phyloP scores from a whole-genome alignment of 1,140 invertebrate species.

The Chymomyza costata region DNA sequence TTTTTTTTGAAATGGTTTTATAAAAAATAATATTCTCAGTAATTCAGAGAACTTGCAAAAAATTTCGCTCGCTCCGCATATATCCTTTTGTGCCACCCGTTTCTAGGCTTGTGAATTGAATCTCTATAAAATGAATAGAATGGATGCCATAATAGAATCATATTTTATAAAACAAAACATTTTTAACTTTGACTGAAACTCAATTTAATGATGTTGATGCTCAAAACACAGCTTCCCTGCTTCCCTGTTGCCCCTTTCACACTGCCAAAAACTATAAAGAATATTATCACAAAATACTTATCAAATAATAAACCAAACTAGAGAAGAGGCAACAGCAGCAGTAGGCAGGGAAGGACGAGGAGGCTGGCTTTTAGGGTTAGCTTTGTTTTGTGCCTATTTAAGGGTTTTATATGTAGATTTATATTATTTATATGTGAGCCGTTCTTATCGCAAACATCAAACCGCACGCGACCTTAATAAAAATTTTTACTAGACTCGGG shows the following conservation, averaged over 20 bases:
- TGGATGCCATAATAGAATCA: no score
- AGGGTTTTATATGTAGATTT: constrained; percentile 32
- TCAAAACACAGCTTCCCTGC: background rate
- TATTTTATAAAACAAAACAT: constrained; percentile 23
- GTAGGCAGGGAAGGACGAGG: background rate
- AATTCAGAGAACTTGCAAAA: no score
- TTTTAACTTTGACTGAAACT: constrained; percentile 49
- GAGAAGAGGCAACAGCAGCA: constrained; percentile 6
- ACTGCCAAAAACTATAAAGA: constrained; percentile 26
- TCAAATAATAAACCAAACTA: constrained; percentile 62
- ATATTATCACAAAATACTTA: constrained; percentile 72
- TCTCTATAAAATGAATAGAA: no score
- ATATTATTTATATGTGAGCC: constrained; percentile 42
- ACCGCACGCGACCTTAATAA: constrained; percentile 74
- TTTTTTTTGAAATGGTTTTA: no score
- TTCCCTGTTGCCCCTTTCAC: background rate
- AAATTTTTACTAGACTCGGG: constrained; percentile 33
- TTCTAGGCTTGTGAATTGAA: no score
- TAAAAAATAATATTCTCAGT: no score
- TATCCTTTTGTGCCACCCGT: no score
- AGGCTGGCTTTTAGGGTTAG: constrained; percentile 27
- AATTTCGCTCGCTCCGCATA: no score
- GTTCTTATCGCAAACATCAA: constrained; percentile 44
- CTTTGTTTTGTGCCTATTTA: constrained; percentile 1
- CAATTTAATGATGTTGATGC: constrained; percentile 35